phyloP scores from a whole-genome alignment of 2,888 invertebrate genomes.

The Alentia gelatinosa region DNA sequence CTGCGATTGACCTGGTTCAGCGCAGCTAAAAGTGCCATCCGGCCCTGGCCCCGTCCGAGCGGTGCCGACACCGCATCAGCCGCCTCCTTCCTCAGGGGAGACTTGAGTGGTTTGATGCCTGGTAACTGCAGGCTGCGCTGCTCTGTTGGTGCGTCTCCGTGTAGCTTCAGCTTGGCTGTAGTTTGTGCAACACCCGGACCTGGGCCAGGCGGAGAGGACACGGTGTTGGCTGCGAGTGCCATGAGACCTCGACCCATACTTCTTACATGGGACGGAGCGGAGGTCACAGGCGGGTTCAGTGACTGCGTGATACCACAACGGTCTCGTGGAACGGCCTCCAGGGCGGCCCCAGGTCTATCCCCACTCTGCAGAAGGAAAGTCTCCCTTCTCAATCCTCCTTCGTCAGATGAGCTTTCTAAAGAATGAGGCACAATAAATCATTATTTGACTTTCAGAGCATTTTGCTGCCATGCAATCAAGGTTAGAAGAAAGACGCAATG shows the following conservation, averaged over 20 bases:
- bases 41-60: background rate
- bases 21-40: background rate
- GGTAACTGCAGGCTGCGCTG: too few relatives aligned
- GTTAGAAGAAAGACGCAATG: too few relatives aligned
- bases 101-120: background rate
- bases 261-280: background rate
- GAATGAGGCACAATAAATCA: too few relatives aligned
- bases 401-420: background rate
- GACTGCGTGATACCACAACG: background rate
- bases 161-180: too few relatives aligned
- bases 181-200: background rate
- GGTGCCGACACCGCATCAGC: background rate
- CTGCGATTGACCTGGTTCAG: too few relatives aligned
- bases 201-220: background rate
- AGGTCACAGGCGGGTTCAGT: too few relatives aligned
- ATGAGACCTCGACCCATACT: background rate
- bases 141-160: too few relatives aligned
- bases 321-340: background rate
- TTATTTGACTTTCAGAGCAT: too few relatives aligned
- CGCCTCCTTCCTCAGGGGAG: background rate
- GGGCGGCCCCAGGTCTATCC: background rate
- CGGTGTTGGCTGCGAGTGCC: background rate
- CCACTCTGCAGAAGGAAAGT: background rate
- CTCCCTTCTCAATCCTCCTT: background rate
- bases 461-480: too few relatives aligned